A percentile compares a stretch with the other conserved stretches of the same genome.
Conservation (phyloP, 1,140 invertebrate genomes). For the Rhagoletis pomonella region DNA sequence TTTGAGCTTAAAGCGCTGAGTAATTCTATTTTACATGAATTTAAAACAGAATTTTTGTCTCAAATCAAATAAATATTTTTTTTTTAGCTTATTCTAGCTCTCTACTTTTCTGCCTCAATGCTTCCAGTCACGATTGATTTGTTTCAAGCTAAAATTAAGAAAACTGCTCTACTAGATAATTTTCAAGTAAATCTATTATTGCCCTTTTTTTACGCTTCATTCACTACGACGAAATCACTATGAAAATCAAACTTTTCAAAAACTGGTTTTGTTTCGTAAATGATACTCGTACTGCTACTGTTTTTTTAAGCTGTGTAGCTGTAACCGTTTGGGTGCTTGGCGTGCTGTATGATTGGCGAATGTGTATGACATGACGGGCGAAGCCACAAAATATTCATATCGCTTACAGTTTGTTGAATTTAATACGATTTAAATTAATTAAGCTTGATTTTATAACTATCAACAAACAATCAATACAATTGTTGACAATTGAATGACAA, state of each 20-base stretch:
- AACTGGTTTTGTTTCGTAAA: neutral
- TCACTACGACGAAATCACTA: neutral
- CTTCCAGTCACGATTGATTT: neutral
- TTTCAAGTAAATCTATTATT: neutral
- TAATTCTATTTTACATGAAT: too few relatives aligned
- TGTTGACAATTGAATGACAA: constrained; percentile 14
- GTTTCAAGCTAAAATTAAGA: neutral
- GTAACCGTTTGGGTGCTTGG: neutral
- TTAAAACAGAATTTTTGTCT: neutral
- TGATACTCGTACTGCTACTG: neutral
- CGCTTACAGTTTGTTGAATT: neutral
- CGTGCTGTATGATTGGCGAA: neutral
- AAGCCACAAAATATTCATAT: neutral
- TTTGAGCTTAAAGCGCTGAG: too few relatives aligned
- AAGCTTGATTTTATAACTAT: neutral
- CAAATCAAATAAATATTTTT: too few relatives aligned
- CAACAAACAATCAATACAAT: neutral
- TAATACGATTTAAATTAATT: constrained; percentile 12
- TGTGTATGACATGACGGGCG: neutral
- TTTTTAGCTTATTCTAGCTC: too few relatives aligned
- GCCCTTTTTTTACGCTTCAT: neutral
- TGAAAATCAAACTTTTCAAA: neutral
- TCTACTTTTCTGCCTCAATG: neutral
- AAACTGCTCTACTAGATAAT: neutral
- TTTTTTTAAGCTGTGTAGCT: neutral